Conservation (phyloP, 92 coral and sea anemone genomes). For the Palythoa heliodiscus region DNA sequence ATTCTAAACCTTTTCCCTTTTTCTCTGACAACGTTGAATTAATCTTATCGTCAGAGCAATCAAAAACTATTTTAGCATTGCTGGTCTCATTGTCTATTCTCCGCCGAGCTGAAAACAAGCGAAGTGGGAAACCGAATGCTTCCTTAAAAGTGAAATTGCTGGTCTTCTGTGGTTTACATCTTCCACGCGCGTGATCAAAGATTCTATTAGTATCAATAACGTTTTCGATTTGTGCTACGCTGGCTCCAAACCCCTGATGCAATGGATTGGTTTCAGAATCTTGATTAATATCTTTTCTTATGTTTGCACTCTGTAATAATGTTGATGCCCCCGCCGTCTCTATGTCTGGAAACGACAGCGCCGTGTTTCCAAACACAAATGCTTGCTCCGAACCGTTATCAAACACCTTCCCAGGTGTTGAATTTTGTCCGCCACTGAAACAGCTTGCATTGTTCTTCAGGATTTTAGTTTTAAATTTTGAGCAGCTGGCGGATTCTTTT, state of each 20-base stretch:
- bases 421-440: background rate
- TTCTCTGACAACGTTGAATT: background rate
- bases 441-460: background rate
- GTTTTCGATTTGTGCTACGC: background rate
- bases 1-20: background rate
- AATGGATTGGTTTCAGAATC: background rate
- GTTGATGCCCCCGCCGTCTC: background rate
- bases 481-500: background rate
- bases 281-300: background rate
- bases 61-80: background rate
- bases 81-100: background rate
- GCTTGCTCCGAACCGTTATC: background rate
- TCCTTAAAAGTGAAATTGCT: background rate
- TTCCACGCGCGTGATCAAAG: background rate
- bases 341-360: background rate
- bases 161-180: background rate
- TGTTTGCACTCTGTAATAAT: background rate
- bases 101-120: conserved; percentile 25
- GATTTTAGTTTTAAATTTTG: background rate
- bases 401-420: background rate
- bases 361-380: background rate
- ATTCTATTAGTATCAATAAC: background rate
- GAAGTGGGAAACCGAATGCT: background rate
- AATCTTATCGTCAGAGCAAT: background rate
- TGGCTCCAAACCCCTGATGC: background rate